Conservation (phyloP, 2,888 invertebrate species). For the Agrotis segetum region DNA sequence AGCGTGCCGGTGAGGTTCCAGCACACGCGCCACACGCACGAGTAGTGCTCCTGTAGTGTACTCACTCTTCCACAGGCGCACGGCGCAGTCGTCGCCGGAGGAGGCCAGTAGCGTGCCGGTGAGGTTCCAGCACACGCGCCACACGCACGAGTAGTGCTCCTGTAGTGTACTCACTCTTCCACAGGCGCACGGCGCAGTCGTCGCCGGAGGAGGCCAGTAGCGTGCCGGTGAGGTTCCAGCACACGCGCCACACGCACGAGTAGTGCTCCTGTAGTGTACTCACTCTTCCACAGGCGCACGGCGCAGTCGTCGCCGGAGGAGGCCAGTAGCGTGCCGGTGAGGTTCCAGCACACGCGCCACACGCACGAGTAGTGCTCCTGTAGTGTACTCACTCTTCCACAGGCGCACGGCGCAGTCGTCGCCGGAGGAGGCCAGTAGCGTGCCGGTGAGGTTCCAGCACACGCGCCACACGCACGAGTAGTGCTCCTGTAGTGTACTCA, state of each 20-base stretch:
- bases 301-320: slow-evolving; percentile 99
- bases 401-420: slow-evolving; percentile 98
- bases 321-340: slow-evolving; percentile 98
- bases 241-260: slow-evolving; percentile 98
- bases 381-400: slow-evolving; percentile 95
- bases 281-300: slow-evolving; percentile 98
- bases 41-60: slow-evolving; percentile 93
- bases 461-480: slow-evolving; percentile 98
- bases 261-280: slow-evolving; percentile 93
- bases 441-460: slow-evolving; percentile 99
- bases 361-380: slow-evolving; percentile 97
- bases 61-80: slow-evolving; percentile 98
- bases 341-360: slow-evolving; percentile 99
- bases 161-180: slow-evolving; percentile 94
- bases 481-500: slow-evolving; percentile 93
- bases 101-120: slow-evolving; percentile 98
- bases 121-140: slow-evolving; percentile 99
- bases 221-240: slow-evolving; percentile 99
- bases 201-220: slow-evolving; percentile 98
- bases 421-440: slow-evolving; percentile 98
- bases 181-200: slow-evolving; percentile 98
- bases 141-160: slow-evolving; percentile 97
- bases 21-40: slow-evolving; percentile 97
- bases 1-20: slow-evolving; percentile 99
- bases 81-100: slow-evolving; percentile 98